Percentiles rank a stretch among this genome's conserved stretches.
phyloP scores from a whole-genome alignment of 2,113 vertebrate genomes.

The Platanista minor region DNA sequence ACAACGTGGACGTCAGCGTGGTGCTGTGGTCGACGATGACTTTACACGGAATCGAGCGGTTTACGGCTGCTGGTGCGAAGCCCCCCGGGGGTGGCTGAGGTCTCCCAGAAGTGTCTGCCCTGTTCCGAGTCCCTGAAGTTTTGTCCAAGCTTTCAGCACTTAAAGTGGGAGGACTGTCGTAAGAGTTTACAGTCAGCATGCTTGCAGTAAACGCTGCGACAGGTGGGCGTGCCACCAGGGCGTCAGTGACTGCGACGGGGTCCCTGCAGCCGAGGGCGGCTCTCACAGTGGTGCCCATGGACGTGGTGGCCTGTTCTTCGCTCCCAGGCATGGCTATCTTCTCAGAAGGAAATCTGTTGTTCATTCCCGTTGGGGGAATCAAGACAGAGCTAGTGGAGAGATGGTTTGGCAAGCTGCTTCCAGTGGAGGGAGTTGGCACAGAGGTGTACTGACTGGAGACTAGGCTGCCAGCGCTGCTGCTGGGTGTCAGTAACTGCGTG shows the following conservation, averaged over 20 bases:
- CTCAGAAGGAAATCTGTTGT: slow-evolving; percentile 80
- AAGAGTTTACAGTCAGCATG: slow-evolving; percentile 79
- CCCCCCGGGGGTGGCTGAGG: slow-evolving; percentile 66
- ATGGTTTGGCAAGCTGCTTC: slow-evolving; percentile 84
- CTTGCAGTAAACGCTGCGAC: slow-evolving; percentile 82
- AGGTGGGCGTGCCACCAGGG: slow-evolving; percentile 70
- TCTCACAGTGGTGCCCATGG: slow-evolving; percentile 75
- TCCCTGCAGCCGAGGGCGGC: slow-evolving; percentile 77
- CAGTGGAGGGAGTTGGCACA: slow-evolving; percentile 81
- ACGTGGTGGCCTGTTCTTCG: slow-evolving; percentile 74
- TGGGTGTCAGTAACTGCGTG: slow-evolving; percentile 77
- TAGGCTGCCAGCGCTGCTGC: slow-evolving; percentile 68
- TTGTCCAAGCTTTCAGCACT: slow-evolving; percentile 80
- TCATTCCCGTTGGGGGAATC: slow-evolving; percentile 78
- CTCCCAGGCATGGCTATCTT: slow-evolving; percentile 81
- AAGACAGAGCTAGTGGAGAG: slow-evolving; percentile 81
- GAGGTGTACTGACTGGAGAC: slow-evolving; percentile 79
- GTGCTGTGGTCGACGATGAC: slow-evolving; percentile 88
- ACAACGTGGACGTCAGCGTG: slow-evolving; percentile 80
- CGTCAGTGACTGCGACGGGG: slow-evolving; percentile 57
- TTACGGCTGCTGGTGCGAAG: slow-evolving; percentile 80
- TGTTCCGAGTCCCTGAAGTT: slow-evolving; percentile 73
- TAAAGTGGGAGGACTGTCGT: slow-evolving; percentile 73
- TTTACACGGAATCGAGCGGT: slow-evolving; percentile 88
- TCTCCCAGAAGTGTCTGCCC: slow-evolving; percentile 79